Evolutionary conservation across 2,888 invertebrate genomes (phyloP), one percentile per base, ranked within the genome.

Genomic region (Trichogramma evanescens): DNA sequence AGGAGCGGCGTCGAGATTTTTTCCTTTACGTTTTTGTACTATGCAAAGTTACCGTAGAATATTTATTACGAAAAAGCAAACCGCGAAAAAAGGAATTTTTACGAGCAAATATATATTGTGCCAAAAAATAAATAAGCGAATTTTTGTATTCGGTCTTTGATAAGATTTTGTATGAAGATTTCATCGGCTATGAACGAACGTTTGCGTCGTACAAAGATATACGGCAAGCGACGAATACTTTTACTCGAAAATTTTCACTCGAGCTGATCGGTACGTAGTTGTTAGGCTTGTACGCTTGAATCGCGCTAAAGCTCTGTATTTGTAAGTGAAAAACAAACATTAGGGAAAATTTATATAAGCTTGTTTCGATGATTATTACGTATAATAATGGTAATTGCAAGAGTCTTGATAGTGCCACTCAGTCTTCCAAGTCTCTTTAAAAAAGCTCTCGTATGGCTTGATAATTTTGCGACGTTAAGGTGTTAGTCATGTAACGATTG

Each of bases 361-460:
- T 56, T 43, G 42, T 58, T 51, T 58, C 39, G n/a, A 10, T 39
- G 5, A 26, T 46, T 46, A n/a, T 46, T 46, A n/a, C 10, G 6
- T 9, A 10, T 48, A 48, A 48, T 54, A 54, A 26, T 42, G 40
- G 44, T 52, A 10, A 38, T 53, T 49, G 39, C 26, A 43, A 54
- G 50, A 50, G 26, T 51, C 40, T 55, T 56, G 44, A 58, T 43
- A 55, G 52, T 56, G 54, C 54, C 51, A 58, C 50, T 56, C 49
- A 63, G 63, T 63, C 63, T 63, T 63, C 63, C 61, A 61, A 56
- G 49, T 46, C 54, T 59, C 44, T 53, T 43, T n/a, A n/a, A 48
- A 48, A 48, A 48, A 13, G 38, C 10, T 54, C 50, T 56, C 56
- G 40, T 44, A 59, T 54, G 52, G 48, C 48, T 48, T 48, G 6